Evolutionary conservation across 2,113 vertebrate genomes (phyloP).

Genomic region (Oncorhynchus clarkii): DNA sequence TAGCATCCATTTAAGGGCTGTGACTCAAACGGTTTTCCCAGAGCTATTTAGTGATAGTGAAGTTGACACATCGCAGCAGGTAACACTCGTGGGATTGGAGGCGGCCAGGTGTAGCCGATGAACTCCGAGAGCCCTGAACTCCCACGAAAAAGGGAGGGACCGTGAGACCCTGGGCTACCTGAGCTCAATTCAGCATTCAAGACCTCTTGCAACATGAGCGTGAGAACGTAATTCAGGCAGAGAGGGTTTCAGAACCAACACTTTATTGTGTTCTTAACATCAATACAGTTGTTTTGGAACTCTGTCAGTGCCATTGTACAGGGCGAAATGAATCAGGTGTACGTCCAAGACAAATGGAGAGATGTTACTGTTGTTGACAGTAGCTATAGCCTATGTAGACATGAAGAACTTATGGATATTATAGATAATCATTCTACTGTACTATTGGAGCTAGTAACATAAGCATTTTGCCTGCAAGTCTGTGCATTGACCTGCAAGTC

Average conservation of each 20-base stretch:
- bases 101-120: conserved; percentile 82
- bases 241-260: conserved; percentile 60
- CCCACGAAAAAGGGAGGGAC: conserved; percentile 63
- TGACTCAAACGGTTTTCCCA: conserved; percentile 49
- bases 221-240: conserved; percentile 91
- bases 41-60: conserved; percentile 34
- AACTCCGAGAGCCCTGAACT: conserved; percentile 60
- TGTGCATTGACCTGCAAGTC: too few relatives aligned
- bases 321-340: conserved; percentile 56
- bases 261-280: conserved; percentile 55
- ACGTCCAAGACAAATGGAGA: conserved; percentile 37
- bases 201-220: conserved; percentile 83
- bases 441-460: too few relatives aligned
- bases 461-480: too few relatives aligned
- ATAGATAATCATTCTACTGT: not conserved
- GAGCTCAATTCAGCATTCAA: conserved; percentile 73
- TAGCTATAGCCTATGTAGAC: not conserved
- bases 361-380: conserved; percentile 11
- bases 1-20: conserved; percentile 13
- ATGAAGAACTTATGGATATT: not conserved
- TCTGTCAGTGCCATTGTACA: conserved; percentile 48
- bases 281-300: conserved; percentile 67
- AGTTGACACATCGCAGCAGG: conserved; percentile 63
- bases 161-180: conserved; percentile 48
- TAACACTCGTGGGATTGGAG: conserved; percentile 65